phyloP scores from a whole-genome alignment of 2,113 vertebrate species.

The Scomber japonicus region DNA sequence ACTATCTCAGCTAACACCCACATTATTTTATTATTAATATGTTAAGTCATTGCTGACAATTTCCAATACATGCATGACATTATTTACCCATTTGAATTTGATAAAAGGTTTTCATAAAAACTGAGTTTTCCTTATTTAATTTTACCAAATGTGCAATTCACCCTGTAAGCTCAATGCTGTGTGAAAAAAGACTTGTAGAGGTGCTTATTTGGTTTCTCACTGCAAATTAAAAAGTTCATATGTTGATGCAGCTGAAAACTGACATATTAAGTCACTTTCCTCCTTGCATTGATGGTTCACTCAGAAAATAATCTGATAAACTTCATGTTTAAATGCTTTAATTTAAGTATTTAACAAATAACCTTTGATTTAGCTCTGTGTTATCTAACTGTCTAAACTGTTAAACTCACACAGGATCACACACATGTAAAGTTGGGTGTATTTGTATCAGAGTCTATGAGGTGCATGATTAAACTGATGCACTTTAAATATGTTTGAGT shows the following conservation, averaged over 20 bases:
- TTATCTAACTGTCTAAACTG: neutral
- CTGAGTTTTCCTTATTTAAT: neutral
- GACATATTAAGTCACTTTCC: neutral
- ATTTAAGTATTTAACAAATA: neutral
- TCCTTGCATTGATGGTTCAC: too few species aligned
- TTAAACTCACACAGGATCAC: neutral
- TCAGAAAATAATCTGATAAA: neutral
- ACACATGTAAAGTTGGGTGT: neutral
- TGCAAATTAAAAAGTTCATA: neutral
- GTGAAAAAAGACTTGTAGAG: neutral
- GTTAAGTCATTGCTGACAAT: neutral
- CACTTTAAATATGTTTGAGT: slow-evolving; percentile 19
- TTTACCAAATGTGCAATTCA: neutral
- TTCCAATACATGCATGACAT: neutral
- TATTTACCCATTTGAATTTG: neutral
- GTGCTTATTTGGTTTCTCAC: neutral
- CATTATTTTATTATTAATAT: neutral
- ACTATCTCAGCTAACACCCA: neutral
- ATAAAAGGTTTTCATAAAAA: neutral
- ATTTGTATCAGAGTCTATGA: neutral
- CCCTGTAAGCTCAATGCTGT: neutral
- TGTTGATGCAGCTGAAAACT: neutral
- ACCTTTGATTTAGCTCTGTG: neutral
- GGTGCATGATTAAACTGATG: neutral
- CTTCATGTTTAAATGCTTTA: neutral